These are phyloP conservation scores for Ptychodera flava DNA, from an alignment of 35 echinoderm and acorn worm species.

Conservation along the genomic window DNA sequence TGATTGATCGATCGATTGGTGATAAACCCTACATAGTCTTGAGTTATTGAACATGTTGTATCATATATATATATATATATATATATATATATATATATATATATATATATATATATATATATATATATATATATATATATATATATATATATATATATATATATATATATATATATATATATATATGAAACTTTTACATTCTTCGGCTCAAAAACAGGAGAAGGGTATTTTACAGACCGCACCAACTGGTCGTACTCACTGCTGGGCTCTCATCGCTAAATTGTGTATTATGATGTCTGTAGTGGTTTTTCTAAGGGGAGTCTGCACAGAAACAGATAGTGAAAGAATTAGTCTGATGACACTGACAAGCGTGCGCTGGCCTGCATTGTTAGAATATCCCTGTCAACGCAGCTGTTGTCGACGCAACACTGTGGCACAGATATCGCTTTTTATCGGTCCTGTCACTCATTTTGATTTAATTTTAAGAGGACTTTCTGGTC, in stretches of 20 bases:
- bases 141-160: constrained; percentile 3
- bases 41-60: neutral
- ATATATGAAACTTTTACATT: neutral
- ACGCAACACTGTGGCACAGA: too few species aligned
- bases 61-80: neutral
- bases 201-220: neutral
- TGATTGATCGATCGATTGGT: neutral
- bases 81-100: constrained; percentile 3
- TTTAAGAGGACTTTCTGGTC: too few species aligned
- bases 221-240: neutral
- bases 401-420: too few species aligned
- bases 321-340: neutral
- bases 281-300: neutral
- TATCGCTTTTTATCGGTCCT: too few species aligned
- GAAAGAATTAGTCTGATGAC: neutral
- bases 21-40: neutral
- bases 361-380: neutral
- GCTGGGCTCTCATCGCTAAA: too few species aligned
- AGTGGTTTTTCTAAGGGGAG: neutral
- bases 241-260: too few species aligned
- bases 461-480: too few species aligned
- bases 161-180: constrained; percentile 3
- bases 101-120: constrained; percentile 3
- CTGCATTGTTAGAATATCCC: too few species aligned
- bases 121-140: constrained; percentile 3